phyloP scores from a whole-genome alignment of 2,888 invertebrate genomes.

The Alitta virens region DNA sequence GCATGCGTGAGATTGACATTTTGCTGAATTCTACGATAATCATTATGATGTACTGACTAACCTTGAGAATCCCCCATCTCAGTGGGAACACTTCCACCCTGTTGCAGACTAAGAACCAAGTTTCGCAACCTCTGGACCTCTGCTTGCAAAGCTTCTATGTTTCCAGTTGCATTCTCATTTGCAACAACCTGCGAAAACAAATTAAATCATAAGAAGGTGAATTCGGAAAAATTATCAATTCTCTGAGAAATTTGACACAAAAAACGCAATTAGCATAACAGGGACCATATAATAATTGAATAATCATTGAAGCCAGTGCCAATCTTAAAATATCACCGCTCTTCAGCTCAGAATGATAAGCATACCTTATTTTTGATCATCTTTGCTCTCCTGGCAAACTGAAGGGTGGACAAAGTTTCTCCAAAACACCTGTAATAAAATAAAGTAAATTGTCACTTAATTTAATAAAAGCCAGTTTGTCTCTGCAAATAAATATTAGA shows the following conservation, averaged over 20 bases:
- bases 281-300: too few species aligned
- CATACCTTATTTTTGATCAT: slow-evolving; percentile 57
- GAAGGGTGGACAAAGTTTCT: slow-evolving; percentile 56
- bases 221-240: too few species aligned
- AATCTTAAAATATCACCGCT: background rate
- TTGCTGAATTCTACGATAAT: too few species aligned
- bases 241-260: too few species aligned
- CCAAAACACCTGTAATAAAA: slow-evolving; percentile 46
- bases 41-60: too few species aligned
- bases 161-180: slow-evolving; percentile 56
- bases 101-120: slow-evolving; percentile 12
- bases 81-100: background rate
- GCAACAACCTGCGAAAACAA: slow-evolving; percentile 49
- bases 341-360: background rate
- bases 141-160: slow-evolving; percentile 46
- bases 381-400: slow-evolving; percentile 56
- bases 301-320: background rate
- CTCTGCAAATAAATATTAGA: background rate
- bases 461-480: background rate
- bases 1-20: too few species aligned
- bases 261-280: too few species aligned
- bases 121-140: slow-evolving; percentile 51
- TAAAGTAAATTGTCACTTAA: background rate
- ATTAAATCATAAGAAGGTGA: too few species aligned
- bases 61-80: too few species aligned